A percentile compares a stretch with the other conserved stretches of the same genome.
These are phyloP conservation scores for Strigamia maritima DNA, from an alignment of 2,888 invertebrate species.

Conservation along the genomic window DNA sequence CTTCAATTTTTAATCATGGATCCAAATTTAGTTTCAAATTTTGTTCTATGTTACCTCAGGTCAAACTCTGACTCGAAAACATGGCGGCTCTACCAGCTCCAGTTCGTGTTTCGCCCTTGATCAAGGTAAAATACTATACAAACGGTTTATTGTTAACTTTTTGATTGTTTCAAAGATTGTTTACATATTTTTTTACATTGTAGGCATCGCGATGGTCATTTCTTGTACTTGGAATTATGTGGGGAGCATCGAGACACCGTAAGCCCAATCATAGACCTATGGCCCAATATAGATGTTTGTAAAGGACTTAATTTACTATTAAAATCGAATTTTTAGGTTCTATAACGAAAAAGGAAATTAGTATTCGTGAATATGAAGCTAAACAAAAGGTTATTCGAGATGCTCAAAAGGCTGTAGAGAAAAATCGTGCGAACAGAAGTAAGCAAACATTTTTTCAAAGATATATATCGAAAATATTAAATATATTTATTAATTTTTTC, in stretches of 20 bases:
- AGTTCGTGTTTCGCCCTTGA: conserved; percentile 74
- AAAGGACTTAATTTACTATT: conserved; percentile 10
- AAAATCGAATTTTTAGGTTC: not conserved
- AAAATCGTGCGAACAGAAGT: conserved; percentile 63
- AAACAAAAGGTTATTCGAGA: conserved; percentile 46
- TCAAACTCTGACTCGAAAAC: conserved; percentile 9
- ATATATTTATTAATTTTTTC: conserved; percentile 41
- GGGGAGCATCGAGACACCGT: conserved; percentile 59
- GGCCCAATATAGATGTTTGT: not conserved
- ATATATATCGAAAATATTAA: not conserved
- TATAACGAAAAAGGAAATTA: conserved; percentile 42
- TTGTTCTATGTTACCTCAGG: not conserved
- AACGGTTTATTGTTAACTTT: not conserved
- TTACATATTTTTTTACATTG: conserved; percentile 45
- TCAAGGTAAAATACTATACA: conserved; percentile 63
- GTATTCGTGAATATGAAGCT: conserved; percentile 44
- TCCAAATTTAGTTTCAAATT: not conserved
- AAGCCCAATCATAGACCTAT: too few species aligned
- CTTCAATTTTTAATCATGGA: not conserved
- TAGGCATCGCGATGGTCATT: conserved; percentile 80
- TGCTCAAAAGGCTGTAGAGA: conserved; percentile 68
- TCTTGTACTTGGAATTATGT: conserved; percentile 67
- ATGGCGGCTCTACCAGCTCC: conserved; percentile 60
- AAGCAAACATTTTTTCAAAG: conserved; percentile 41
- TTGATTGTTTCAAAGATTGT: not conserved